Percentiles rank a stretch among this genome's conserved stretches.
Conservation (phyloP, 2,113 vertebrate species). For the Dicrurus megarhynchus region DNA sequence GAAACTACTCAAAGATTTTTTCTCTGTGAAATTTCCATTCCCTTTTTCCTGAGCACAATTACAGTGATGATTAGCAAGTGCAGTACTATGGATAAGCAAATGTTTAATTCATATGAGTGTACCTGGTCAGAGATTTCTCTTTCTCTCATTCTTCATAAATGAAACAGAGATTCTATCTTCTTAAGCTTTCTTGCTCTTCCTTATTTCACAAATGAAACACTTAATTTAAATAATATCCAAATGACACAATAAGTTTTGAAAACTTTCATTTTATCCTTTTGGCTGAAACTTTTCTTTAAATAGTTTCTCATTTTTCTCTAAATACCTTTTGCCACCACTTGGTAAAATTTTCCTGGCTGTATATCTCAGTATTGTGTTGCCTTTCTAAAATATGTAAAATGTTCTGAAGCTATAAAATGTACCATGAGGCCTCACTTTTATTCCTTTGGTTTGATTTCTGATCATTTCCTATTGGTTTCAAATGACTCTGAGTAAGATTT, state of each 20-base stretch:
- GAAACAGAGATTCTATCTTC: slow-evolving; percentile 28
- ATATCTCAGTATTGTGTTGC: background rate
- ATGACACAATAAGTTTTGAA: background rate
- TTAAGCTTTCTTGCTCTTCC: background rate
- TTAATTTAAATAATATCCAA: slow-evolving; percentile 15
- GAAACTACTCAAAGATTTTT: background rate
- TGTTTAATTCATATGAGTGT: background rate
- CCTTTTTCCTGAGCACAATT: background rate
- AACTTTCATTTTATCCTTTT: background rate
- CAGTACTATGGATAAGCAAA: slow-evolving; percentile 3
- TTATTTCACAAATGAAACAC: background rate
- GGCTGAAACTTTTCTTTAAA: background rate
- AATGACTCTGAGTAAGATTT: background rate
- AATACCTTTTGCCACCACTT: background rate
- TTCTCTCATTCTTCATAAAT: background rate
- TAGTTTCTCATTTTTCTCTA: background rate
- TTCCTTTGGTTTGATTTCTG: background rate
- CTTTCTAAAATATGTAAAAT: background rate
- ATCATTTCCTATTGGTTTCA: background rate
- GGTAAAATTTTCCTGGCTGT: background rate
- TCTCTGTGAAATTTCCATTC: background rate
- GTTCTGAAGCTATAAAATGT: background rate
- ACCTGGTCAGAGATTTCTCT: slow-evolving; percentile 21
- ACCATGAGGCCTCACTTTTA: background rate
- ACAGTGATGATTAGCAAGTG: background rate